phyloP scores from a whole-genome alignment of 2,888 invertebrate species.

The Eilema sororculum region DNA sequence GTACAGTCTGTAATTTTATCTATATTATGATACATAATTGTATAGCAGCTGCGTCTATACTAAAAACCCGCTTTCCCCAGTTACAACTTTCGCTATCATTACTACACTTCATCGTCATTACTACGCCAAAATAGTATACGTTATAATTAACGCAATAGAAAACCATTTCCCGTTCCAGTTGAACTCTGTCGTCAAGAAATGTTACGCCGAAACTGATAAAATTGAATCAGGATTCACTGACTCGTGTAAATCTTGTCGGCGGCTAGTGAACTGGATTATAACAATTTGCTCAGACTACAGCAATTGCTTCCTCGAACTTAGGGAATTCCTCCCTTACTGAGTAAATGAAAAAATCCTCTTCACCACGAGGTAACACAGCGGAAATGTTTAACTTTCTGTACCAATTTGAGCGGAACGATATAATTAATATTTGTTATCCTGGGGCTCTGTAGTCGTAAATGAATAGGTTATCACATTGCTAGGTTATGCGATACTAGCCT shows the following conservation, averaged over 20 bases:
- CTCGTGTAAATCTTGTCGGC: background rate
- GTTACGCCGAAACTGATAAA: background rate
- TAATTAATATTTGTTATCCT: background rate
- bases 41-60: too few relatives aligned
- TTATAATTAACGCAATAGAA: too few relatives aligned
- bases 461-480: too few relatives aligned
- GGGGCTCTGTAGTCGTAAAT: too few relatives aligned
- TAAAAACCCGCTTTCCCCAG: too few relatives aligned
- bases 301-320: background rate
- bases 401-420: background rate
- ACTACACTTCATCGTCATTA: too few relatives aligned
- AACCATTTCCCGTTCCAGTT: too few relatives aligned
- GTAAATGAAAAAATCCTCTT: background rate
- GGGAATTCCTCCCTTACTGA: background rate
- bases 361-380: background rate
- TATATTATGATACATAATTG: too few relatives aligned
- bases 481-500: too few relatives aligned
- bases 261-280: background rate
- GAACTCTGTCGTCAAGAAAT: background rate
- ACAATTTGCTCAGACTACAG: background rate
- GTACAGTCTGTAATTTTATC: background rate
- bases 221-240: constrained; percentile 6
- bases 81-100: too few relatives aligned
- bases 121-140: too few relatives aligned
- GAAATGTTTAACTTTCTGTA: background rate